Percentiles rank a stretch among this genome's conserved stretches.
These are phyloP conservation scores for Sisyra terminalis DNA, from an alignment of 2,888 invertebrate species.

Conservation along the genomic window DNA sequence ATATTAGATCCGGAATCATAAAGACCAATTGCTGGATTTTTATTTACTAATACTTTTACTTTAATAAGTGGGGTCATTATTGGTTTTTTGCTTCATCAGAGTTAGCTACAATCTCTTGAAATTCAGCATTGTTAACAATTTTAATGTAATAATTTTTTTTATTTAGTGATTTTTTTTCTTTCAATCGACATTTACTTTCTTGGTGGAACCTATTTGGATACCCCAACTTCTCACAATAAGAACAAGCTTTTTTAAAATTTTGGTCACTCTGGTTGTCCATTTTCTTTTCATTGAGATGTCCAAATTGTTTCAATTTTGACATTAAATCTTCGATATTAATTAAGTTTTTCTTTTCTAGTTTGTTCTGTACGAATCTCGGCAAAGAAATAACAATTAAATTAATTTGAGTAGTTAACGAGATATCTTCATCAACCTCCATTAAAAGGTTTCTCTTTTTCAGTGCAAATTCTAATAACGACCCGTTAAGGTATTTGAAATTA, in stretches of 20 bases:
- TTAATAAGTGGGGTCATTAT: slow-evolving; percentile 11
- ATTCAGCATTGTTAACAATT: slow-evolving; percentile 4
- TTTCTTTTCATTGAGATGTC: too few species aligned
- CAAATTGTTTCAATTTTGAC: too few species aligned
- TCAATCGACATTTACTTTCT: slow-evolving; percentile 9
- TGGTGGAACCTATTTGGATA: slow-evolving; percentile 11
- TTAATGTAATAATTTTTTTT: slow-evolving; percentile 7
- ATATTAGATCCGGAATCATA: slow-evolving; percentile 12
- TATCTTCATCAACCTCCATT: slow-evolving; percentile 5
- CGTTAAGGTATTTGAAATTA: slow-evolving; percentile 7
- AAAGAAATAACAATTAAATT: slow-evolving; percentile 10
- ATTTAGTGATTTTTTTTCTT: slow-evolving; percentile 8
- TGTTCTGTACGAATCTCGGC: slow-evolving; percentile 9
- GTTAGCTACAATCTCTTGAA: slow-evolving; percentile 9
- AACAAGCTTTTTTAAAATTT: too few species aligned
- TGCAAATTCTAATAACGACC: slow-evolving; percentile 10
- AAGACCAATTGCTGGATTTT: slow-evolving; percentile 10
- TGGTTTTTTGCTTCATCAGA: slow-evolving; percentile 10
- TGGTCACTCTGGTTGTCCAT: too few species aligned
- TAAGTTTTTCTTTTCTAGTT: slow-evolving; percentile 5
- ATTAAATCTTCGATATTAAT: slow-evolving; percentile 7
- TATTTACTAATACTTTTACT: slow-evolving; percentile 10
- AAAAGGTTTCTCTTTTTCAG: slow-evolving; percentile 10
- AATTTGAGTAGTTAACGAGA: slow-evolving; percentile 7
- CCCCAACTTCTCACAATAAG: slow-evolving; percentile 10